phyloP scores from a whole-genome alignment of 2,113 vertebrate genomes.

The Atractosteus spatula region DNA sequence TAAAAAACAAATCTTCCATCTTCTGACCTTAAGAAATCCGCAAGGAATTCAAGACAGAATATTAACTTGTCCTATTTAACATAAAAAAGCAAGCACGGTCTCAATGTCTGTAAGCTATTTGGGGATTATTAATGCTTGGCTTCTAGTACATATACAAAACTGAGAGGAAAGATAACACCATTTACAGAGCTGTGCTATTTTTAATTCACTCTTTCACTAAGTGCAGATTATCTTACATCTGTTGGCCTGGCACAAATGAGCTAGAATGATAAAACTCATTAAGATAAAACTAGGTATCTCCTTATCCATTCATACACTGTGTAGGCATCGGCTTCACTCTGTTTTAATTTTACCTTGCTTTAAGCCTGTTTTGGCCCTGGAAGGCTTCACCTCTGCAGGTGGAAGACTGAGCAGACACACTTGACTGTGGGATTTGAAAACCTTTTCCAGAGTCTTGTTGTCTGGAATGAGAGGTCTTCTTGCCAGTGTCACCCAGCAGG shows the following conservation, averaged over 20 bases:
- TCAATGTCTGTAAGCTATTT: not conserved
- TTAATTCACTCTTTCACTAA: not conserved
- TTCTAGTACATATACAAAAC: not conserved
- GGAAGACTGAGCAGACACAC: slow-evolving; percentile 67
- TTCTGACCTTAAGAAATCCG: not conserved
- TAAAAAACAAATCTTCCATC: not conserved
- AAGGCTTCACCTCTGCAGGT: slow-evolving; percentile 46
- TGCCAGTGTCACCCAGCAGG: slow-evolving; percentile 62
- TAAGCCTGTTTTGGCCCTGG: slow-evolving; percentile 25
- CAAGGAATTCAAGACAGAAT: not conserved
- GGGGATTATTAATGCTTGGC: slow-evolving; percentile 1
- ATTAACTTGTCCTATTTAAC: slow-evolving; percentile 6
- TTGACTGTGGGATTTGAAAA: slow-evolving; percentile 54
- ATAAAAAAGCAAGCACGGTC: not conserved
- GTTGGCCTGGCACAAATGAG: not conserved
- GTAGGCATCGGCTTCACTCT: not conserved
- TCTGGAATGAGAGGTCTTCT: slow-evolving; percentile 62
- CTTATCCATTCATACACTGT: not conserved
- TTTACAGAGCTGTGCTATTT: not conserved
- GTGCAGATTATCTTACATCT: not conserved
- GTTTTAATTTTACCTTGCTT: slow-evolving; percentile 24
- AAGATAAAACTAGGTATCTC: not conserved
- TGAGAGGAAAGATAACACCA: not conserved
- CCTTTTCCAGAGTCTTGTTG: slow-evolving; percentile 61
- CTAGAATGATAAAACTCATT: not conserved